Percentiles rank a stretch among this genome's conserved stretches.
These are phyloP conservation scores for Mormyrops attenuatus DNA, from an alignment of 2,797 vertebrate species.

Conservation along the genomic window DNA sequence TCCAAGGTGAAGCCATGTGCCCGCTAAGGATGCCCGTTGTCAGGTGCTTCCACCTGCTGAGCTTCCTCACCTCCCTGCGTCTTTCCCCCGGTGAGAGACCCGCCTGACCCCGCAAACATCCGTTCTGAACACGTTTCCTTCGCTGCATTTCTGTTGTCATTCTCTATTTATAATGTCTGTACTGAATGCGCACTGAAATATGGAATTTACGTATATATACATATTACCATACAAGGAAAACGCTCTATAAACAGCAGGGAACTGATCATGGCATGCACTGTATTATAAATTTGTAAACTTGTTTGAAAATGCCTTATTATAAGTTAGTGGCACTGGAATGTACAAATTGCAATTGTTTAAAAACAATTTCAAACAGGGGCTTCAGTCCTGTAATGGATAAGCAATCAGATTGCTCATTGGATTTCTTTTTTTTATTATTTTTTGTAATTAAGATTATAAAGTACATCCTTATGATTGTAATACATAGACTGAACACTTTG, in stretches of 20 bases:
- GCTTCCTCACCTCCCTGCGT: conserved; percentile 46
- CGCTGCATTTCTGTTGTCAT: background rate
- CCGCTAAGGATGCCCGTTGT: conserved; percentile 45
- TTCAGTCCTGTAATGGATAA: background rate
- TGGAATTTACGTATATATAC: background rate
- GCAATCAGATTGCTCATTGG: background rate
- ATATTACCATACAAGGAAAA: background rate
- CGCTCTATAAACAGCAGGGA: background rate
- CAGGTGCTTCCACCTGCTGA: conserved; percentile 37
- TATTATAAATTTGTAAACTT: background rate
- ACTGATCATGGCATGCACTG: background rate
- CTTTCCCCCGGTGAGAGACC: conserved; percentile 48
- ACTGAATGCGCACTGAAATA: background rate
- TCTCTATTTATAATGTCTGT: background rate
- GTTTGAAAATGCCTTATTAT: background rate
- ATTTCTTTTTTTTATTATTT: background rate
- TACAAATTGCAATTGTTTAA: background rate
- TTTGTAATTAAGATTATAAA: background rate
- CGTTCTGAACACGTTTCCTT: background rate
- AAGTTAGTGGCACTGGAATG: background rate
- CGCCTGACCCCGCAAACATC: background rate
- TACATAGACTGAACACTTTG: background rate
- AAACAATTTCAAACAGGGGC: background rate
- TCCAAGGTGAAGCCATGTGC: background rate
- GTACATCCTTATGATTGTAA: background rate